These are phyloP conservation scores for Pseudomugil tenellus DNA, from an alignment of 2,797 vertebrate species.

Conservation along the genomic window DNA sequence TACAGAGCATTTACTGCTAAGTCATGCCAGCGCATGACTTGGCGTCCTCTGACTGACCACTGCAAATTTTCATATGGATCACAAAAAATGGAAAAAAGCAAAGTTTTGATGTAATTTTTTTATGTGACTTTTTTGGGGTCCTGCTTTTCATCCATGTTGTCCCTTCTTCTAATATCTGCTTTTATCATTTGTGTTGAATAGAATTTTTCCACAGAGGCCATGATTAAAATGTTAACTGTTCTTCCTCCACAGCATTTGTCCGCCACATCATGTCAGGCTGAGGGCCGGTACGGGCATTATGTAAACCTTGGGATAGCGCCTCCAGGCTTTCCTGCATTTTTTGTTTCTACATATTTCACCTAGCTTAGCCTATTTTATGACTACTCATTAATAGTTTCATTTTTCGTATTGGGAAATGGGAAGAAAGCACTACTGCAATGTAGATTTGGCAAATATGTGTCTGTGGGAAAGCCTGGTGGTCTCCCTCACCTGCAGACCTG, in stretches of 20 bases:
- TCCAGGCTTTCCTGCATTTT: constrained; percentile 73
- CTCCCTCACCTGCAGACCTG: constrained; percentile 61
- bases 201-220: not conserved
- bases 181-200: constrained; percentile 14
- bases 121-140: not conserved
- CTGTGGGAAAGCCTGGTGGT: constrained; percentile 72
- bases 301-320: constrained; percentile 74
- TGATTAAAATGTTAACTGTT: constrained; percentile 73
- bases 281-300: constrained; percentile 81
- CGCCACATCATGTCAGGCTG: constrained; percentile 95
- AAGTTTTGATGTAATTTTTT: not conserved
- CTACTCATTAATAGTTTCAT: constrained; percentile 34
- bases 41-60: not conserved
- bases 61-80: not conserved
- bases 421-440: constrained; percentile 11
- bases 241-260: constrained; percentile 93
- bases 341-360: constrained; percentile 35
- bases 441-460: constrained; percentile 39
- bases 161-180: constrained; percentile 3
- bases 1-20: not conserved
- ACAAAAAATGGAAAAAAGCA: constrained; percentile 2
- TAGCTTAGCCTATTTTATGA: constrained; percentile 21
- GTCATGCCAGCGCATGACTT: not conserved
- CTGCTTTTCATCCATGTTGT: not conserved
- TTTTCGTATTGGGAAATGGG: constrained; percentile 17